Evolutionary conservation across 2,113 vertebrate species (phyloP).

Genomic region (Microtus montanus): DNA sequence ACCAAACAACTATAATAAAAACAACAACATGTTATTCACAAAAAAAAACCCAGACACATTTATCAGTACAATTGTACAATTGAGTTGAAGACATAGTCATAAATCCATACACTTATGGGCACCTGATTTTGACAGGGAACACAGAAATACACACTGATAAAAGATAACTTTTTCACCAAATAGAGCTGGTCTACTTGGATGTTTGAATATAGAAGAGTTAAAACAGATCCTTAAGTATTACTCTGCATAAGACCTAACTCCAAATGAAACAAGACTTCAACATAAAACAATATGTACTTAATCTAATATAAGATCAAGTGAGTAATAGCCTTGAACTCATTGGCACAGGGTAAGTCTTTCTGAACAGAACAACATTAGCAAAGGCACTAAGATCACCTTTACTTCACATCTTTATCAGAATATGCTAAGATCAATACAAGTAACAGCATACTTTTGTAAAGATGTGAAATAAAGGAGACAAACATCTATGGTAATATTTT

Average conservation of each 20-base stretch:
- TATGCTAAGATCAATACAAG: not conserved
- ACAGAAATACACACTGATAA: not conserved
- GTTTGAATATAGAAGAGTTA: not conserved
- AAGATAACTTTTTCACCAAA: not conserved
- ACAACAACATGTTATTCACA: not conserved
- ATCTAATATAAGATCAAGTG: not conserved
- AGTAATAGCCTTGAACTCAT: not conserved
- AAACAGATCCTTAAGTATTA: not conserved
- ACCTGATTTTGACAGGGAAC: not conserved
- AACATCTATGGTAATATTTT: too few relatives aligned
- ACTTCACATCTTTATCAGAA: too few relatives aligned
- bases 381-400: not conserved
- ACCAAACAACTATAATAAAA: not conserved
- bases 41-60: not conserved
- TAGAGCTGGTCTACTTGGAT: not conserved
- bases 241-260: not conserved
- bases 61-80: not conserved
- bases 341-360: not conserved
- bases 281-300: not conserved
- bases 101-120: not conserved
- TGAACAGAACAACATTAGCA: not conserved
- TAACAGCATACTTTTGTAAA: not conserved
- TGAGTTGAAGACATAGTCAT: not conserved
- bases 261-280: not conserved
- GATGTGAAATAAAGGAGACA: too few relatives aligned